Evolutionary conservation across 2,797 vertebrate species (phyloP), one percentile per base, ranked within the genome.

Genomic region (Enteromius afrohamiltoni): DNA sequence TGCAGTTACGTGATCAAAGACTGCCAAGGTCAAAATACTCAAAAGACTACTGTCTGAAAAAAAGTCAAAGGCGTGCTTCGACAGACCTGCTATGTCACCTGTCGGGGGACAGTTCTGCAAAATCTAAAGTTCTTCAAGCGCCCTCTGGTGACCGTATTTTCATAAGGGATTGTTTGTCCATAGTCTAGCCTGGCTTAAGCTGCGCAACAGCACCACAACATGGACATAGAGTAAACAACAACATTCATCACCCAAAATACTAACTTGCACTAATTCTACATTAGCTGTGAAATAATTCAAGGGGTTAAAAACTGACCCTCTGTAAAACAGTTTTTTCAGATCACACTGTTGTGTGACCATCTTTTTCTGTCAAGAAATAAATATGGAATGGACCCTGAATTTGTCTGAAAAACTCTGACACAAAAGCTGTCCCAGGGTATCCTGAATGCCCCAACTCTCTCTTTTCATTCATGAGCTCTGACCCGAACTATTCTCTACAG

Each of bases 341-440:
- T 84, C 77, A 53, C 47, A 51, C 31, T 77, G 68, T 77, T 70
- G 55, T 71, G 69, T 21, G 68, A 64, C 74, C 67, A 29, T 71
- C 76, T 71, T 62, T 62, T 78, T 73, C 74, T 26, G 58, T 67
- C 45, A 29, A 85, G 69, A 85, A 80, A 82, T 69, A 82, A 78
- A 73, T 31, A 82, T 40, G 82, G 45, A 70, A 77, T 87, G 84
- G 85, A 83, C 81, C 85, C 87, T 88, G 83, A 87, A 87, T 75
- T 85, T 87, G 62, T 79, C 82, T 67, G 49, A 62, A 74, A 37
- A 51, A 58, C 77, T 76, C 53, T 23, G 26, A 81, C 19, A 69
- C 68, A 79, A 80, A 86, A 83, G 77, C 47, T 64, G 73, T 68
- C 60, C 1, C 29, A 69, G 81, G 74, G 19, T 58, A n/a, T 75